A percentile compares a stretch with the other conserved stretches of the same genome.
Conservation (phyloP, 2,888 invertebrate genomes). For the Syrista parreyssii region DNA sequence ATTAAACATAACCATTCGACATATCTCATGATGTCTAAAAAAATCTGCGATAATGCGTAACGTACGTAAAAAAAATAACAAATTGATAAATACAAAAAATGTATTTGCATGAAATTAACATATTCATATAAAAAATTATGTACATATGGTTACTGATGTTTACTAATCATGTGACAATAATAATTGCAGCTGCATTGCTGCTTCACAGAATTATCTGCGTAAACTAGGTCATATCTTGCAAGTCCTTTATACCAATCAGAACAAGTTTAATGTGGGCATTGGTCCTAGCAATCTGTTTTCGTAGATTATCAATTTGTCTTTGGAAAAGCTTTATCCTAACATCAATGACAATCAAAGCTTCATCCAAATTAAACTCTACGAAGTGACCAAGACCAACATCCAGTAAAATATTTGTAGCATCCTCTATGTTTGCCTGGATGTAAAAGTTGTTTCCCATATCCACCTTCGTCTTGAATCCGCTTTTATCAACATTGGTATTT, state of each 20-base stretch:
- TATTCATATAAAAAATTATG: constrained; percentile 3
- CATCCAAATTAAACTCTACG: constrained; percentile 77
- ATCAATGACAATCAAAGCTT: constrained; percentile 79
- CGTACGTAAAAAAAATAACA: constrained; percentile 5
- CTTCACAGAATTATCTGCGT: neutral
- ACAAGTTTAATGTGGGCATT: constrained; percentile 85
- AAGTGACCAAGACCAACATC: constrained; percentile 82
- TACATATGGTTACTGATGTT: neutral
- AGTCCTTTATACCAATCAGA: constrained; percentile 75
- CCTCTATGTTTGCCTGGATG: constrained; percentile 79
- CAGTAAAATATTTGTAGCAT: constrained; percentile 75
- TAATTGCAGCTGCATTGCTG: neutral
- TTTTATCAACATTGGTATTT: constrained; percentile 69
- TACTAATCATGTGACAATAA: neutral
- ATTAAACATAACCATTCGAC: neutral
- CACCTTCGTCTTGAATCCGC: constrained; percentile 76
- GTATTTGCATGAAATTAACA: constrained; percentile 6
- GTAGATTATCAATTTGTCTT: constrained; percentile 72
- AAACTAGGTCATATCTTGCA: constrained; percentile 62
- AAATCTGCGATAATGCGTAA: neutral
- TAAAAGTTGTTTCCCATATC: constrained; percentile 89
- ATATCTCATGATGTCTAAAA: neutral
- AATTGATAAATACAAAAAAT: neutral
- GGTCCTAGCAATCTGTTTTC: constrained; percentile 76
- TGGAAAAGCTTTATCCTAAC: constrained; percentile 76